phyloP scores from a whole-genome alignment of 2,888 invertebrate genomes.

The Leucoma salicis region DNA sequence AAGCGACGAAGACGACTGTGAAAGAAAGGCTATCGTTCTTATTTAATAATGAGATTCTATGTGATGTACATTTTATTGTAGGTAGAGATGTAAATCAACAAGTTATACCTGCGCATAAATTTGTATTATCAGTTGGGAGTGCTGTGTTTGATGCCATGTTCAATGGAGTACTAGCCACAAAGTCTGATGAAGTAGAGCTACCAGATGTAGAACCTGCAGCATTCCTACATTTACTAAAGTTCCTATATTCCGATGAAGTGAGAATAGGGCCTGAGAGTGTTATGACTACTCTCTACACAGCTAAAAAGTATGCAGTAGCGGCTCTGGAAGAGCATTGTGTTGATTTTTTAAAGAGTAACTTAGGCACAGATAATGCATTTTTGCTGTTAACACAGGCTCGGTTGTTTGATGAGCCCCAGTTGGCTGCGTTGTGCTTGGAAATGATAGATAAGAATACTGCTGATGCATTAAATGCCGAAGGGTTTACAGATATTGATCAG shows the following conservation, averaged over 20 bases:
- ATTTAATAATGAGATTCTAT: conserved; percentile 75
- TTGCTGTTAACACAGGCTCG: conserved; percentile 89
- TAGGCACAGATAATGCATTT: conserved; percentile 92
- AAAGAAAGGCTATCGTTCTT: conserved; percentile 87
- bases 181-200: conserved; percentile 87
- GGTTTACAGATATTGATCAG: conserved; percentile 91
- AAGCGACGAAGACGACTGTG: conserved; percentile 88
- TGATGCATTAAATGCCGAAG: conserved; percentile 90
- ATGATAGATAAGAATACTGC: conserved; percentile 92
- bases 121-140: conserved; percentile 90
- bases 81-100: conserved; percentile 86
- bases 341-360: conserved; percentile 87
- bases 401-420: conserved; percentile 90
- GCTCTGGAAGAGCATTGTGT: conserved; percentile 92
- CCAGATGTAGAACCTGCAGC: conserved; percentile 93
- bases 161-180: conserved; percentile 87
- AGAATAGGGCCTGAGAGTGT: conserved; percentile 92
- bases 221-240: conserved; percentile 87
- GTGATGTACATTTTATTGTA: conserved; percentile 90
- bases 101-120: conserved; percentile 90
- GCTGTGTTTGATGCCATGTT: conserved; percentile 95
- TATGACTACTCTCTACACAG: conserved; percentile 93
- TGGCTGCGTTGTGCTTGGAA: conserved; percentile 91
- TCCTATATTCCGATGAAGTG: conserved; percentile 91
- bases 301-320: conserved; percentile 93